Conservation (phyloP, 2,113 vertebrate genomes). For the Corapipo altera region DNA sequence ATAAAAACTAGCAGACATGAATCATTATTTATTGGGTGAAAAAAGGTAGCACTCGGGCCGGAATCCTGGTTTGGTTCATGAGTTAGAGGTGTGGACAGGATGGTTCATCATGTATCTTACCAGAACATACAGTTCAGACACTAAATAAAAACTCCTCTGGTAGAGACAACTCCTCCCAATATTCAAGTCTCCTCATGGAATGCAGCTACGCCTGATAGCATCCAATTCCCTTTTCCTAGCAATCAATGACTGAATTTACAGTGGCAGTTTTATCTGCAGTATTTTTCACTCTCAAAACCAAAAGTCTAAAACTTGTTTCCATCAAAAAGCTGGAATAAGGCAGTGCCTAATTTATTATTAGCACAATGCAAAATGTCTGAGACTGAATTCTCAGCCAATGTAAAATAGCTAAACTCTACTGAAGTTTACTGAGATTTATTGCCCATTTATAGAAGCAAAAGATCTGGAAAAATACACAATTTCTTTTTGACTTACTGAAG, state of each 20-base stretch:
- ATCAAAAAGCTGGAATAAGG: background rate
- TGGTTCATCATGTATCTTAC: rapidly evolving
- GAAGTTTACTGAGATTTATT: background rate
- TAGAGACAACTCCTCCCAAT: background rate
- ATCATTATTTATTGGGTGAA: background rate
- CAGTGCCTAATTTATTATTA: background rate
- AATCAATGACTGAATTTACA: background rate
- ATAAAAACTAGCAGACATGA: background rate
- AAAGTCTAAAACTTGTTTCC: background rate
- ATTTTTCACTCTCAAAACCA: background rate
- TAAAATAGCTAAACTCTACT: background rate
- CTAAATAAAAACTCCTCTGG: background rate
- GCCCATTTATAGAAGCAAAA: background rate
- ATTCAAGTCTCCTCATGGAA: background rate
- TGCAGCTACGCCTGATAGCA: background rate
- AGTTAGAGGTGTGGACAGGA: background rate
- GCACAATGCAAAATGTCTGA: background rate
- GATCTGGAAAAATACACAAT: background rate
- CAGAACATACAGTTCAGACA: background rate
- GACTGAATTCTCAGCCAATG: background rate
- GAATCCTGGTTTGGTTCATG: background rate
- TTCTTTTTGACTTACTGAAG: constrained; percentile 10
- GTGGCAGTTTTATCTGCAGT: background rate
- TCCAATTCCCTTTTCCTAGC: background rate
- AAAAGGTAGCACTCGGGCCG: background rate